Evolutionary conservation across 2,113 vertebrate genomes (phyloP).

Genomic region (Clarias gariepinus): DNA sequence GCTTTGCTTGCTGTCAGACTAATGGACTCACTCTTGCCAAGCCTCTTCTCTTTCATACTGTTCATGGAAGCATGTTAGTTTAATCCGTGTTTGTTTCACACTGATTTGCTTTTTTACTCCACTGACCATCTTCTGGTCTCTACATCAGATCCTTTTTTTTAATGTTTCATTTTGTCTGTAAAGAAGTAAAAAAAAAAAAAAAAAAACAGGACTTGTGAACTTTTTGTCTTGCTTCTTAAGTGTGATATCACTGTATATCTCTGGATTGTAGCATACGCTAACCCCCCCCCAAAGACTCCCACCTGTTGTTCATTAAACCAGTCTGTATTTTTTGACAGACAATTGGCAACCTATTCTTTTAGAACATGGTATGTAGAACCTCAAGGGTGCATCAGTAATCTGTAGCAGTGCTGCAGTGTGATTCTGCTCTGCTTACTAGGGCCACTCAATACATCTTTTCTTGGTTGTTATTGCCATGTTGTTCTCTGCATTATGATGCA

Average conservation of each 20-base stretch:
- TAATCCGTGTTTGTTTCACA: slow-evolving; percentile 39
- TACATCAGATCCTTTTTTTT: neutral
- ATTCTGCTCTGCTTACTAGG: neutral
- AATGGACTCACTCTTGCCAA: slow-evolving; percentile 16
- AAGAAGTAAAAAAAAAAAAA: neutral
- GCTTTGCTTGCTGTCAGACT: slow-evolving; percentile 16
- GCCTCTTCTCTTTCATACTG: slow-evolving; percentile 13
- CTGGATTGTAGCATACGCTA: neutral
- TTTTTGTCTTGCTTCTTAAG: neutral
- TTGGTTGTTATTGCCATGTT: slow-evolving; percentile 9
- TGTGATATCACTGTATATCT: neutral
- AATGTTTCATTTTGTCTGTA: neutral
- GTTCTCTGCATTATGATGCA: neutral
- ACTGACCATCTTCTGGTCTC: neutral
- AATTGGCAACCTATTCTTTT: neutral
- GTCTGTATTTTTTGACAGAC: neutral
- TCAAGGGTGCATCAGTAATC: slow-evolving; percentile 9
- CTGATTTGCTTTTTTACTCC: slow-evolving; percentile 26
- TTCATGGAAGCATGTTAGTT: slow-evolving; percentile 1
- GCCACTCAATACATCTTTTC: neutral
- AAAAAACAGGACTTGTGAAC: neutral
- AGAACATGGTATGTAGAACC: neutral
- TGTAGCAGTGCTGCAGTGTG: slow-evolving; percentile 1
- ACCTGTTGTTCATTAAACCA: neutral
- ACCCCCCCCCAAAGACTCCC: no score